Base-by-base conservation (phyloP, 2,797 vertebrate species). In the Pempheris klunzingeri region DNA sequence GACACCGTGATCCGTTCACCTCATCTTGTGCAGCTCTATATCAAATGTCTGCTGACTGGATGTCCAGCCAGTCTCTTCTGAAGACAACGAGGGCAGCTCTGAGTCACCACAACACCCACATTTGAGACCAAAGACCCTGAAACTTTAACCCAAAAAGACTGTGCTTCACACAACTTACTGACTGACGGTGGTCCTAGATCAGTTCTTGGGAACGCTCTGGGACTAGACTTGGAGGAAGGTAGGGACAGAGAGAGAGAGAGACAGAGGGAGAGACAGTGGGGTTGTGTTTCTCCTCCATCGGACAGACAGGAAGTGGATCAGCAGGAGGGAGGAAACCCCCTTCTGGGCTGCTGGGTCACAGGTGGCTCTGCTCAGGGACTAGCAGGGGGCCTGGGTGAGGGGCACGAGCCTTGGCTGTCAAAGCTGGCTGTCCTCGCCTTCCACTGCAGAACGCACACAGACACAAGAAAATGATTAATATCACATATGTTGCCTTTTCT, bases 321-420 rank as follows among this genome's bases (percentile, higher is more conserved):
- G 73, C 84, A 78, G 92, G 89, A 87, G 90, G 88, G 85, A 89
- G 67, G 84, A 86, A 83, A 79, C 80, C 88, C 79, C 81, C 83
- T 74, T 81, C 87, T 76, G 89, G 86, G 87, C 88, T 84, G 72
- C 74, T 74, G 90, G 90, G 88, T 91, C 92, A 88, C 93, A 92
- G 92, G 91, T 91, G 92, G 90, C 81, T 91, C 81, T 80, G 87
- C 88, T 98, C 97, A 99, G 0, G 98, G 98, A 8, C 96, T 97
- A 17, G 96, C 93, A 22, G 97, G 96, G 67, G 96, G 96, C 85
- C 97, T 96, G 13, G 98, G 98, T 36, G 97, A 99, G 18, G 98
- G 97, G 84, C 98, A 98, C 36, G 98, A 99, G 41, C 97, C 96
- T 91, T 99, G 97, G 88, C 98, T 99, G 96, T 99, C 98, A 57